These are phyloP conservation scores for Actinostola sp. DNA, from an alignment of 92 coral and sea anemone genomes.

Conservation along the genomic window DNA sequence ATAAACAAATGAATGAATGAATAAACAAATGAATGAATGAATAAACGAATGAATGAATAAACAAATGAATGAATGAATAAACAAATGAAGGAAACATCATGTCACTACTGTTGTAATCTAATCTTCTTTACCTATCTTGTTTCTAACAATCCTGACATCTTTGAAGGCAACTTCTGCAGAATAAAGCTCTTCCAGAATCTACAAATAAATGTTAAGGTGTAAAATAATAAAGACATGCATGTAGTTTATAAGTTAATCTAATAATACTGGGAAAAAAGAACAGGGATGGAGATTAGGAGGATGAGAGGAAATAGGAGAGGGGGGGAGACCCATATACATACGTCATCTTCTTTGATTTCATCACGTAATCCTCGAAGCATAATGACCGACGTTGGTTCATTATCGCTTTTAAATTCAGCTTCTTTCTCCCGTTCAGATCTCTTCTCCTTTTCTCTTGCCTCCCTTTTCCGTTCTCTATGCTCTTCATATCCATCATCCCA, in stretches of 20 bases:
- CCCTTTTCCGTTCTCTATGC: constrained; percentile 57
- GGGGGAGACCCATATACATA: no score
- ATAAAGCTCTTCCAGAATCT: constrained; percentile 79
- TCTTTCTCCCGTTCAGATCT: constrained; percentile 17
- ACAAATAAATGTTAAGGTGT: background rate
- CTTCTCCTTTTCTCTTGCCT: constrained; percentile 8
- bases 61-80: no score
- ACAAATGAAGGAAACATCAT: background rate
- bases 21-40: no score
- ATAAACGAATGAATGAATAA: no score
- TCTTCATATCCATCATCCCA: constrained; percentile 60
- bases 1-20: no score
- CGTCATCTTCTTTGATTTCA: constrained; percentile 84
- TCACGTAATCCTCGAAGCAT: constrained; percentile 92
- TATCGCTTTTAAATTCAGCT: constrained; percentile 22
- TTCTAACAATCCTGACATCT: constrained; percentile 86
- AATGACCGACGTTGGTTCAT: constrained; percentile 82
- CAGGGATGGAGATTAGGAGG: no score
- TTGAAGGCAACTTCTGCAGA: constrained; percentile 75
- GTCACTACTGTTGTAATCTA: background rate
- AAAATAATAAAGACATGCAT: background rate
- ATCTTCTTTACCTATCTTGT: constrained; percentile 65
- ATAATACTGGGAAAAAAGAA: no score
- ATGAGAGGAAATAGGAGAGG: no score
- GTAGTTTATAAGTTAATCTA: no score